These are phyloP conservation scores for Caenorhabditis drosophilae DNA, from an alignment of 2,888 invertebrate genomes.

Conservation along the genomic window DNA sequence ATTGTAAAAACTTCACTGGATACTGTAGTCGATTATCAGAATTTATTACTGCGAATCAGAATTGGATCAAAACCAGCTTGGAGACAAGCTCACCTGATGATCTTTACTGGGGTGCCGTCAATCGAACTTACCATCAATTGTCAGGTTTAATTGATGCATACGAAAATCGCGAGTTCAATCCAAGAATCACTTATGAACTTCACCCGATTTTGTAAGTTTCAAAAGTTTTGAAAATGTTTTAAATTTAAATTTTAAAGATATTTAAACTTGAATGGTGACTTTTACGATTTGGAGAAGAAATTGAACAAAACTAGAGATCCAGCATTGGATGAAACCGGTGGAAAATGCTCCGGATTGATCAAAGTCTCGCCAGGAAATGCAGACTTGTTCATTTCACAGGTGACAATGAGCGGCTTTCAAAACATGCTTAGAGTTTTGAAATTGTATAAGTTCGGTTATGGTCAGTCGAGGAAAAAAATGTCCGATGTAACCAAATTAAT, in stretches of 20 bases:
- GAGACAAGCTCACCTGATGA: conserved; percentile 58
- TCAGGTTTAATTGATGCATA: conserved; percentile 58
- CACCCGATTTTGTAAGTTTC: conserved; percentile 61
- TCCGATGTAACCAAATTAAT: no score
- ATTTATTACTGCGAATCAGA: conserved; percentile 57
- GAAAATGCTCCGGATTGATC: conserved; percentile 65
- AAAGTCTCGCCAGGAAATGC: conserved; percentile 66
- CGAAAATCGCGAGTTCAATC: conserved; percentile 44
- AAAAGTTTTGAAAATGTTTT: no score
- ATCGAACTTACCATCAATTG: conserved; percentile 61
- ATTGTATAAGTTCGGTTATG: conserved; percentile 77
- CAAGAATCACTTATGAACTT: conserved; percentile 57
- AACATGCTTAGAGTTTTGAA: conserved; percentile 65
- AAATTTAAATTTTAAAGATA: no score
- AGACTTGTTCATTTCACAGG: conserved; percentile 66
- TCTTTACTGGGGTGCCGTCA: conserved; percentile 65
- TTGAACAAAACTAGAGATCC: conserved; percentile 67
- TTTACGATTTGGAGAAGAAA: conserved; percentile 67
- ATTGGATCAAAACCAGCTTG: conserved; percentile 57
- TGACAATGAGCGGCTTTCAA: conserved; percentile 68
- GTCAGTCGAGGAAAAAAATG: conserved; percentile 23
- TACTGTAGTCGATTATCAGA: conserved; percentile 58
- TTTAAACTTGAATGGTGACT: conserved; percentile 65
- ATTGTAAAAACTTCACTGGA: conserved; percentile 63
- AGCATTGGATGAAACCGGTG: conserved; percentile 49